Base-by-base conservation (phyloP, 2,888 invertebrate species). In the Eurois occulta region DNA sequence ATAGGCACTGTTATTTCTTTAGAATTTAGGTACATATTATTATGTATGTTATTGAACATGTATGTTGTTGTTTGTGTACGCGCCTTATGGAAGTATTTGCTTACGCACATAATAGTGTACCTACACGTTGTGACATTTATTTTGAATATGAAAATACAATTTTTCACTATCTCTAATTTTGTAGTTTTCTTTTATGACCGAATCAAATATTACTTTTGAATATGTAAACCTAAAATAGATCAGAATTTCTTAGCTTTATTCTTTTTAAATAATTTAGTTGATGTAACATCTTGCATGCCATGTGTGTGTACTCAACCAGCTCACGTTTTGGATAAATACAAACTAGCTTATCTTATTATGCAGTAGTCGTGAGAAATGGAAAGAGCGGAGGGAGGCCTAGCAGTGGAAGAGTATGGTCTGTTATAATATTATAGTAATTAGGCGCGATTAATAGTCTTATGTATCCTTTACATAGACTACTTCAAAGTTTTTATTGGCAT, bases 61-160 rank as follows among this genome's bases (percentile, higher is more conserved):
- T 52, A 52, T 62, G n/a, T 81, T 62, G 60, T 79, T 84, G 35
- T 84, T 72, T 71, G 43, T 69, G 46, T 58, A 43, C 16, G 48
- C 68, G 58, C 24, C 38, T 65, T 55, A 16, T 66, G 35, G 18
- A 69, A 28, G 60, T 67, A 70, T 62, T 48, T 67, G 48, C 70
- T 75, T 82, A 62, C 43, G 66, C 66, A 75, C 67, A 13, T 75
- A 32, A 8, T 52, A 58, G n/a, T 69, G 55, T 62, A 71, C 21
- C 16, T 60, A 70, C 55, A 70, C n/a, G 7, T 41, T 46, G 43
- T 58, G 24, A 58, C 24, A 71, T 58, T 48, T 41, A 71, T 58
- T 41, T 68, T 46, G 10, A 65, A 35, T 46, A 55, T 35, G 80
- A 83, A 75, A 81, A 77, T 83, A 71, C 0, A 80, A 8, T 18